Evolutionary conservation across 2,113 vertebrate genomes (phyloP).

Genomic region (Myrmophylax atrothorax): DNA sequence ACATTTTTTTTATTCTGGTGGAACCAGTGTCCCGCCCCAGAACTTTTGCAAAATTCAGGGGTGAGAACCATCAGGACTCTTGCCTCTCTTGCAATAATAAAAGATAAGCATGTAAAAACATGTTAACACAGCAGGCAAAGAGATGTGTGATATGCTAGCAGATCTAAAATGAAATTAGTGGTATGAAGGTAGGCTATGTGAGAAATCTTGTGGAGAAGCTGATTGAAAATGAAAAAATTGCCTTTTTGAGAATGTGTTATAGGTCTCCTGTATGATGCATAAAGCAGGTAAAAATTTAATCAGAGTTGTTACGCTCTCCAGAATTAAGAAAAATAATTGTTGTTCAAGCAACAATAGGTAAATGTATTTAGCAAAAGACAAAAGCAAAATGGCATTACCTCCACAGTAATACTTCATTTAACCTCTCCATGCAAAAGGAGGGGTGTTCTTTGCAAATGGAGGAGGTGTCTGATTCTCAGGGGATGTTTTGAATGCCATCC

Average conservation of each 20-base stretch:
- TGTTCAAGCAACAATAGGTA: not conserved
- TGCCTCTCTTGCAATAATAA: constrained; percentile 55
- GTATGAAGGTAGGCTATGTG: constrained; percentile 62
- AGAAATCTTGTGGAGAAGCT: constrained; percentile 74
- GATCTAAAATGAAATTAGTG: constrained; percentile 75
- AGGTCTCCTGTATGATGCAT: constrained; percentile 8
- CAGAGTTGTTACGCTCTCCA: not conserved
- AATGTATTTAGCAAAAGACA: not conserved
- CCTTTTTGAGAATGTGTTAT: constrained; percentile 35
- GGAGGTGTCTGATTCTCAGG: not conserved
- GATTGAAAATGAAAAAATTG: constrained; percentile 78
- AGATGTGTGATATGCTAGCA: constrained; percentile 55
- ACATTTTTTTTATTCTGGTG: not conserved
- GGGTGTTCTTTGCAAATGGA: not conserved
- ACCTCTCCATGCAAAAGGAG: not conserved
- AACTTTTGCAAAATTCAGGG: constrained; percentile 44
- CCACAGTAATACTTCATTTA: not conserved
- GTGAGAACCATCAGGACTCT: constrained; percentile 38
- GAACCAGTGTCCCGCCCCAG: not conserved
- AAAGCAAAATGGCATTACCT: not conserved
- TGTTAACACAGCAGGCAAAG: constrained; percentile 73
- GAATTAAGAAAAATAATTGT: constrained; percentile 24
- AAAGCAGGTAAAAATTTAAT: constrained; percentile 58
- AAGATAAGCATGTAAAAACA: constrained; percentile 74
- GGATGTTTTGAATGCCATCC: not conserved